Evolutionary conservation across 2,113 vertebrate genomes (phyloP), one percentile per base, ranked within the genome.

Genomic region (Etheostoma cragini): DNA sequence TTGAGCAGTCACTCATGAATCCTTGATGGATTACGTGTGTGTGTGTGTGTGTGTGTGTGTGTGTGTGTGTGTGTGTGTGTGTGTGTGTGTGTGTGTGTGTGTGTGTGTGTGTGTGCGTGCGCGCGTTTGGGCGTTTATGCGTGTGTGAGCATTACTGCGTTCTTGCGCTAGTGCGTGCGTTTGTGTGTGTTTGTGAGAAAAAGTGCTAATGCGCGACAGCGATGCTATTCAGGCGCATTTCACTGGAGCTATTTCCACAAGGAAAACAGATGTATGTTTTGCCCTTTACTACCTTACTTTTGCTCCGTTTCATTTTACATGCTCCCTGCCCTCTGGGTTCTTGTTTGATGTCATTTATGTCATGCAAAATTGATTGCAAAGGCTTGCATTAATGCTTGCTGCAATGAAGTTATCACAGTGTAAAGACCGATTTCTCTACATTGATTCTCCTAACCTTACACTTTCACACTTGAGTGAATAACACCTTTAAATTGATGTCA

Each of bases 1-100:
- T 87, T 84, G 78, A 90, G 88, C 67, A 87, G 79, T 91, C 76
- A 38, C 85, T 88, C 79, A 72, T 87, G 84, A 92, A 90, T 88
- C 87, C 87, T 88, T 87, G 85, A 89, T 90, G 90, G 72, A 87
- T 87, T 67, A 33, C 52, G 26, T 0, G 56, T 54, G 78, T 63
- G 64, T n/a, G 19, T 85, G 8, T 50, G 47, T 52, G 77, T 58
- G 75, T 10, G 38, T 42, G 10, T 1, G 38, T 47, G 52, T 42
- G 73, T 64, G 78, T 38, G 47, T n/a, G 66, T 30, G n/a, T n/a
- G n/a, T n/a, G n/a, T n/a, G n/a, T n/a, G 75, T 15, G 60, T 26
- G 53, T 15, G 61, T 26, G 53, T 15, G 61, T 26, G 53, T 47
- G 52, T 47, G 73, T 63, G 78, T 38, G 54, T 21, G 65, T 26